Conservation (phyloP, 2,888 invertebrate genomes). For the Sesamia inferens region DNA sequence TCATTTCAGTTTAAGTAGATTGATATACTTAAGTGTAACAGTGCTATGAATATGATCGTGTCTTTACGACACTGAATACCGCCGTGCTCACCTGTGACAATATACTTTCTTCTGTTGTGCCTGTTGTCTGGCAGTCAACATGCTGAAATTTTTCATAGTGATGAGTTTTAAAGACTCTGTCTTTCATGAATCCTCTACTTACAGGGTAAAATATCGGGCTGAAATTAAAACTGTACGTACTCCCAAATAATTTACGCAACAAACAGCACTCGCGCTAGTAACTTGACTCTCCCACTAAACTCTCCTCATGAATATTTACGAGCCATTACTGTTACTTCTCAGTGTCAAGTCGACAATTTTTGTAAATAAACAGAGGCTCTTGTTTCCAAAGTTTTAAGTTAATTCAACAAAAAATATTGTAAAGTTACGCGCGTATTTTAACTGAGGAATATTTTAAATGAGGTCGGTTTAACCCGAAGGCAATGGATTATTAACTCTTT, state of each 20-base stretch:
- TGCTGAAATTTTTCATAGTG: not conserved
- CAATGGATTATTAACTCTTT: slow-evolving; percentile 49
- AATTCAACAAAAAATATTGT: slow-evolving; percentile 42
- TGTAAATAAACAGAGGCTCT: slow-evolving; percentile 55
- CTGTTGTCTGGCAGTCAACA: too few relatives aligned
- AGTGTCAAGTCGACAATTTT: slow-evolving; percentile 56
- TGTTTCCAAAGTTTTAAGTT: slow-evolving; percentile 49
- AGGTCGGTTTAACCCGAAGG: slow-evolving; percentile 47
- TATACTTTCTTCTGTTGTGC: too few relatives aligned
- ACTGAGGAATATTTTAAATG: slow-evolving; percentile 33
- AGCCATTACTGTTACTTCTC: slow-evolving; percentile 61
- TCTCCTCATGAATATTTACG: slow-evolving; percentile 62
- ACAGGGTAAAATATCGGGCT: slow-evolving; percentile 32
- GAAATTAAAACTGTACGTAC: slow-evolving; percentile 39
- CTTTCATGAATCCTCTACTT: not conserved
- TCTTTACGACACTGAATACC: too few relatives aligned
- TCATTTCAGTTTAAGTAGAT: too few relatives aligned
- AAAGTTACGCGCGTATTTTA: slow-evolving; percentile 37
- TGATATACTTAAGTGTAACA: not conserved
- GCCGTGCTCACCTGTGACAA: too few relatives aligned
- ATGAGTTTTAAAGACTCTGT: not conserved
- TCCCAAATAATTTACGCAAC: slow-evolving; percentile 46
- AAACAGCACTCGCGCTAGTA: slow-evolving; percentile 52
- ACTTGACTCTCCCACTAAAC: slow-evolving; percentile 54
- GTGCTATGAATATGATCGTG: not conserved